Base-by-base conservation (phyloP, 2,888 invertebrate genomes). In the Colletes collaris region DNA sequence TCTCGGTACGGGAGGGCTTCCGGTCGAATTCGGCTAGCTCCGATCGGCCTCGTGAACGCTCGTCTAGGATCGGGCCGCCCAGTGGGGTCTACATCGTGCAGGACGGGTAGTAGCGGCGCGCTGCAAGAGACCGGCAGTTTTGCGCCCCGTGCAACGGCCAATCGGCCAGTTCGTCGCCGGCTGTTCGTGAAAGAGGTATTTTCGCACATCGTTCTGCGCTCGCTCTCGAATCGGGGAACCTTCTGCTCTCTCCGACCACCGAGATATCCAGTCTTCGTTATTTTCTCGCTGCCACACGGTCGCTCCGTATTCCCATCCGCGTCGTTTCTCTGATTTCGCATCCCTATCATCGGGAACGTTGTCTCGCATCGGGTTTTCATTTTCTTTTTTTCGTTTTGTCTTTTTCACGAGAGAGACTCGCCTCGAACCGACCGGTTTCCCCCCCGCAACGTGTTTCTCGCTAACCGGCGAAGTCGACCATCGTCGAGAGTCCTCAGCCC, bases 81-180 rank as follows among this genome's bases (percentile, higher is more conserved):
- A 74, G 78, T 76, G 74, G 81, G 73, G 71, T 68, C 84, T 66
- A 81, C 77, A 84, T 88, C 75, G 82, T 82, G 86, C 80, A 77
- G 87, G 82, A 88, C 74, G 87, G 87, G 84, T 89, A 88, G 87
- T 87, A 87, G 86, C 78, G 76, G 60, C 81, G 82, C 80, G 76
- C 79, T 74, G 76, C 81, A 81, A 82, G 82, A 81, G 77, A 79
- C 74, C 76, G 74, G 70, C 76, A 85, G 81, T 86, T 85, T 83
- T 81, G 85, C 83, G 82, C 72, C 72, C 72, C 82, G 76, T 72
- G 84, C 86, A 83, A 86, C 87, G 88, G 89, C 89, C 88, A 87
- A 89, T 91, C 92, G 92, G 91, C 92, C 93, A 93, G 92, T 93
- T 93, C 91, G 89, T 92, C 91, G 91, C 90, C 92, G 91, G 90